These are phyloP conservation scores for Diphyllodes magnificus DNA, from an alignment of 2,113 vertebrate genomes.

Conservation along the genomic window DNA sequence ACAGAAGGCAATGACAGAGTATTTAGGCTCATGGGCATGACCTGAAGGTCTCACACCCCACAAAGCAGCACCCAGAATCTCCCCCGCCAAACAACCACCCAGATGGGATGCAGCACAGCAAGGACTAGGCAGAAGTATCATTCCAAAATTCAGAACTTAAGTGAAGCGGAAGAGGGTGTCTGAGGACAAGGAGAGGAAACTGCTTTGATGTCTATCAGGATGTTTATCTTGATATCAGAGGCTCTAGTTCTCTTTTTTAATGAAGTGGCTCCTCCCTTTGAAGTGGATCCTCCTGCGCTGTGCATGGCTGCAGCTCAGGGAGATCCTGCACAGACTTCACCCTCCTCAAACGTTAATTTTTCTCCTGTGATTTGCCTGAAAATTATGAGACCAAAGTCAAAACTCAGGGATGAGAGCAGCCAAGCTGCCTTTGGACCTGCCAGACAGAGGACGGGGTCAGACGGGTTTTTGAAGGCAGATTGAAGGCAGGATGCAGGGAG, in stretches of 20 bases:
- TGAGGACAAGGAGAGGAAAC: neutral
- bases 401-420: neutral
- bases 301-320: neutral
- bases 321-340: neutral
- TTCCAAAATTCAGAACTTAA: neutral
- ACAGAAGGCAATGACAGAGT: neutral
- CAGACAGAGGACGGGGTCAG: accelerated
- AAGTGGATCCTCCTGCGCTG: neutral
- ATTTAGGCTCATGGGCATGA: neutral
- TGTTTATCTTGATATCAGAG: neutral
- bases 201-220: slow-evolving; percentile 7
- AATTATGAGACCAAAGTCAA: neutral
- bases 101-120: accelerated
- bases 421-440: neutral
- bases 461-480: neutral
- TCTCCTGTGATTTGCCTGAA: neutral
- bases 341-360: neutral
- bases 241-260: neutral
- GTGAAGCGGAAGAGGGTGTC: neutral
- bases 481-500: neutral
- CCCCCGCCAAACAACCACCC: accelerated
- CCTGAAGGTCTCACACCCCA: neutral
- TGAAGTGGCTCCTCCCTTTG: neutral
- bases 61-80: neutral
- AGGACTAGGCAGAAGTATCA: neutral